phyloP scores from a whole-genome alignment of 2,888 invertebrate species.

The Epinotia bilunana region DNA sequence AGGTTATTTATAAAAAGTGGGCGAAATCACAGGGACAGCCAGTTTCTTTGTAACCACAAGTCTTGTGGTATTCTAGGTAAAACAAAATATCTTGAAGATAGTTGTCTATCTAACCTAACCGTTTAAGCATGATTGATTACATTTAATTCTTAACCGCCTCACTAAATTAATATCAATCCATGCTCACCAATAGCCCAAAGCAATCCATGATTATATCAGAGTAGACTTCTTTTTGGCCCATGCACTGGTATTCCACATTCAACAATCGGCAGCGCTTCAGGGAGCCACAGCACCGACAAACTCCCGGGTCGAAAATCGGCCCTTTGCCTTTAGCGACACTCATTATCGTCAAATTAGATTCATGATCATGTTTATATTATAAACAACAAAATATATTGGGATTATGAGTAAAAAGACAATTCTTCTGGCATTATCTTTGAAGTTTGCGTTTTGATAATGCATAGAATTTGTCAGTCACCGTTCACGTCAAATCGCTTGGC shows the following conservation, averaged over 20 bases:
- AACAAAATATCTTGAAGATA: too few species aligned
- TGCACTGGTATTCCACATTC: conserved; percentile 72
- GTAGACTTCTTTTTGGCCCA: conserved; percentile 72
- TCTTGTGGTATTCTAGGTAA: too few species aligned
- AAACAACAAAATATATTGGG: not conserved
- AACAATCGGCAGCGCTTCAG: conserved; percentile 75
- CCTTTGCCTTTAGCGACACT: conserved; percentile 63
- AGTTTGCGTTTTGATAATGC: conserved; percentile 36
- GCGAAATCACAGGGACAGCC: too few species aligned
- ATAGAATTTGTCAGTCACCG: not conserved
- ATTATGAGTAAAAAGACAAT: not conserved
- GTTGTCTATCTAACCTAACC: too few species aligned
- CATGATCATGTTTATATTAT: conserved; percentile 20
- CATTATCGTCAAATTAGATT: conserved; percentile 55
- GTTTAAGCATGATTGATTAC: too few species aligned
- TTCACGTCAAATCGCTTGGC: conserved; percentile 8
- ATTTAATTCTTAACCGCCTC: too few species aligned
- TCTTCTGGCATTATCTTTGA: conserved; percentile 2
- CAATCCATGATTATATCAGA: conserved; percentile 78
- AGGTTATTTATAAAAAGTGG: too few species aligned
- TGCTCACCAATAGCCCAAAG: conserved; percentile 72
- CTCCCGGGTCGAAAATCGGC: conserved; percentile 70
- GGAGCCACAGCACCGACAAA: conserved; percentile 74
- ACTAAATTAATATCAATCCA: not conserved
- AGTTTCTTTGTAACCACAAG: too few species aligned